phyloP scores from a whole-genome alignment of 2,797 vertebrate species.

The Tympanoctomys barrerae region DNA sequence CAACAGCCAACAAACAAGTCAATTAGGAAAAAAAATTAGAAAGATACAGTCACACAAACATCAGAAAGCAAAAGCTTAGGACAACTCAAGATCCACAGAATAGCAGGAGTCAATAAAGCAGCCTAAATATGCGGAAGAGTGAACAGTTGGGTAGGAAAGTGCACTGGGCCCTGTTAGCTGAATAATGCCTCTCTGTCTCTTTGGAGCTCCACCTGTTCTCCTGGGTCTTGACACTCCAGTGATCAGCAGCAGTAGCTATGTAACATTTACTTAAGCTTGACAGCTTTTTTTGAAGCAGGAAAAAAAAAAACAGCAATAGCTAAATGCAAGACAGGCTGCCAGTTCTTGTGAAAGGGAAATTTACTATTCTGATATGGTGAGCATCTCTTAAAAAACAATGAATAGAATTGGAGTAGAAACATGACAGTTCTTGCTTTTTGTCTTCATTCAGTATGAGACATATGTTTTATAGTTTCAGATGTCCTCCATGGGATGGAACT shows the following conservation, averaged over 20 bases:
- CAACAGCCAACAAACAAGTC: background rate
- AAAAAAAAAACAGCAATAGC: background rate
- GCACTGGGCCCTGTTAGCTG: background rate
- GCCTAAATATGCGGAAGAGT: background rate
- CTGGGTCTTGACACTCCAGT: background rate
- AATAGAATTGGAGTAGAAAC: background rate
- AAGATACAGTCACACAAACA: background rate
- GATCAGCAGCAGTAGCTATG: background rate
- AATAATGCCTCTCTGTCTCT: background rate
- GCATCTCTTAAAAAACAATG: background rate
- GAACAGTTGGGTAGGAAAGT: background rate
- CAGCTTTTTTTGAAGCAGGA: background rate
- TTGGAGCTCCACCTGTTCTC: background rate
- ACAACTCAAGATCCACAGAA: background rate
- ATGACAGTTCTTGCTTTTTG: background rate
- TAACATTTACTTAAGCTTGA: background rate
- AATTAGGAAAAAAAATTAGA: slow-evolving; percentile 19
- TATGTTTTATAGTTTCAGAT: background rate
- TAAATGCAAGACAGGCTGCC: background rate
- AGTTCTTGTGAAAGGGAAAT: background rate
- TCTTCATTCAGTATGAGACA: background rate
- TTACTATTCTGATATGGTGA: background rate
- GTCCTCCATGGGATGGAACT: background rate
- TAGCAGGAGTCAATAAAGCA: background rate
- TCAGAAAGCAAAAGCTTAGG: background rate